These are phyloP conservation scores for Anarhynchus alexandrinus DNA, from an alignment of 2,113 vertebrate species.

Conservation along the genomic window DNA sequence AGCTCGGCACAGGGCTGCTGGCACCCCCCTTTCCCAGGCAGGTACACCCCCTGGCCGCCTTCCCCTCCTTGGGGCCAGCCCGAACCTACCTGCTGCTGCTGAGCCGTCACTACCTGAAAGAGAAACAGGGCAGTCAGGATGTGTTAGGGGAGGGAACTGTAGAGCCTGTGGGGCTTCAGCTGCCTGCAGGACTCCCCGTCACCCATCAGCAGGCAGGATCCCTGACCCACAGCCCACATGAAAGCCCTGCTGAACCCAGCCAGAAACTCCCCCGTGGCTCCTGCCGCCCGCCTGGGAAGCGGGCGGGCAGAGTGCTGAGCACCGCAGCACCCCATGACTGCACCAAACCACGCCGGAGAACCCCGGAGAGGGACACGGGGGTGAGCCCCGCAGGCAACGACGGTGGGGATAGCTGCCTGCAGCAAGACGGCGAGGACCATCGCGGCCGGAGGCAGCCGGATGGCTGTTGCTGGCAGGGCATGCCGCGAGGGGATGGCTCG, in stretches of 20 bases:
- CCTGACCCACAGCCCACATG: not conserved
- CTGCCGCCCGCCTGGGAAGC: not conserved
- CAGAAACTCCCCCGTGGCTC: accelerated
- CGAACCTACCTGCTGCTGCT: not conserved
- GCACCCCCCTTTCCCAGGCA: accelerated
- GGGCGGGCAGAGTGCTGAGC: not conserved
- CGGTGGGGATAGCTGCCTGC: accelerated
- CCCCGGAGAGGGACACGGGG: not conserved
- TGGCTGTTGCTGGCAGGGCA: not conserved
- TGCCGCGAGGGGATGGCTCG: not conserved
- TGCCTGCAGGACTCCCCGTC: not conserved
- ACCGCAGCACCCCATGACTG: not conserved
- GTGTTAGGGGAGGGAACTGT: not conserved
- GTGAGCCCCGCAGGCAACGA: not conserved
- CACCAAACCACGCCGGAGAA: not conserved
- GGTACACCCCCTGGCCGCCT: accelerated
- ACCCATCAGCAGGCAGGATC: not conserved
- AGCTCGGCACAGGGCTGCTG: not conserved
- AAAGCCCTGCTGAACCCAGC: accelerated
- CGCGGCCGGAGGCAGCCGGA: too few species aligned
- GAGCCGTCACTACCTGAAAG: not conserved
- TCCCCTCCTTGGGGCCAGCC: not conserved
- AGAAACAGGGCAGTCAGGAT: not conserved
- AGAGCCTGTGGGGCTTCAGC: not conserved
- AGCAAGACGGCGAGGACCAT: not conserved